A percentile compares a stretch with the other conserved stretches of the same genome.
Conservation (phyloP, 53 echinoderm and acorn worm species). For the Holothuria scabra region DNA sequence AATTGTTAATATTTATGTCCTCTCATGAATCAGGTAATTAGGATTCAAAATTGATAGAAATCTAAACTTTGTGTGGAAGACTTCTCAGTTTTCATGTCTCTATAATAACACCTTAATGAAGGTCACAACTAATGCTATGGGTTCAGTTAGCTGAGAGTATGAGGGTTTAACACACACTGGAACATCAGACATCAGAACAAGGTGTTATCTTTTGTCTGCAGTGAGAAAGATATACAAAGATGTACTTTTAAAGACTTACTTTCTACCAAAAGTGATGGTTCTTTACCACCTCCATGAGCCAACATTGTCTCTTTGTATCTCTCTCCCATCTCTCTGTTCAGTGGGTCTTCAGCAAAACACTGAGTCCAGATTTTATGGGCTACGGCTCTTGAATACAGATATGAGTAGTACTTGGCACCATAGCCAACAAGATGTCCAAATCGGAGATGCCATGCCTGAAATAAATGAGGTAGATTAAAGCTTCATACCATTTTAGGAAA, state of each 20-base stretch:
- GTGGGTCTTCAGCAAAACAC: slow-evolving; percentile 81
- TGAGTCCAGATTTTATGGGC: slow-evolving; percentile 86
- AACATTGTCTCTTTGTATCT: slow-evolving; percentile 85
- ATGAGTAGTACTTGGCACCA: slow-evolving; percentile 97
- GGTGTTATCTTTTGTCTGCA: too few species aligned
- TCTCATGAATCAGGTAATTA: too few species aligned
- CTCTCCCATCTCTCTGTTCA: slow-evolving; percentile 82
- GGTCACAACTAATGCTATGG: too few species aligned
- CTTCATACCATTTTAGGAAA: not conserved
- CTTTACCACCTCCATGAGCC: slow-evolving; percentile 89
- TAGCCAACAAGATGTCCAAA: slow-evolving; percentile 96
- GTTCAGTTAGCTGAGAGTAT: too few species aligned
- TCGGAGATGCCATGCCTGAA: slow-evolving; percentile 92
- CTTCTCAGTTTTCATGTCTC: too few species aligned
- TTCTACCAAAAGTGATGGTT: slow-evolving; percentile 76
- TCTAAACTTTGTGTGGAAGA: too few species aligned
- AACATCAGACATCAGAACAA: too few species aligned
- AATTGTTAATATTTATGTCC: not conserved
- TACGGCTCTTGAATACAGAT: slow-evolving; percentile 88
- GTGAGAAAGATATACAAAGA: not conserved
- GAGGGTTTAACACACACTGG: too few species aligned
- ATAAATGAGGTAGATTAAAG: not conserved
- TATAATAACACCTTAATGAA: too few species aligned
- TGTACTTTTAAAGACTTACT: slow-evolving; percentile 64
- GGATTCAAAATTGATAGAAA: too few species aligned